Evolutionary conservation across 2,113 vertebrate genomes (phyloP).

Genomic region (Loxodonta africana): DNA sequence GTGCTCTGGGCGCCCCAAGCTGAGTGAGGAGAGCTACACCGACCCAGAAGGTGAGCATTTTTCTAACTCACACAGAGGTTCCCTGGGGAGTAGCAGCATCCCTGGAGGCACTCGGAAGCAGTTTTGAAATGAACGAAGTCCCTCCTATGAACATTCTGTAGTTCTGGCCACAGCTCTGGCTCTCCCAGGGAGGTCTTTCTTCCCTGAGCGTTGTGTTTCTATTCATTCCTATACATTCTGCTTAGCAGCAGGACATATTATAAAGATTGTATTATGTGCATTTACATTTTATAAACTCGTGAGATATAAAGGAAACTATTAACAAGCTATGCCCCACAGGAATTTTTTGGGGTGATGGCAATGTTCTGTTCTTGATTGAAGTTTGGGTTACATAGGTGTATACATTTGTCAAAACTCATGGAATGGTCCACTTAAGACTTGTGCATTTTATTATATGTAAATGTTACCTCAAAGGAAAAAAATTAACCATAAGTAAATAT

Average conservation of each 20-base stretch:
- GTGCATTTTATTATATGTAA: background rate
- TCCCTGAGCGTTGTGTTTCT: background rate
- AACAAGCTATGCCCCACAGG: background rate
- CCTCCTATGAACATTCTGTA: background rate
- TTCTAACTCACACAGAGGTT: slow-evolving; percentile 19
- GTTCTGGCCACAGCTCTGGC: background rate
- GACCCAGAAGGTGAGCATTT: background rate
- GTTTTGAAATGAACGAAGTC: background rate
- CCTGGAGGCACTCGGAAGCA: background rate
- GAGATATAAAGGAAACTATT: background rate
- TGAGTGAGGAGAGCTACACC: background rate
- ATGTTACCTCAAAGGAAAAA: background rate
- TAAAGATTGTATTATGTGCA: background rate
- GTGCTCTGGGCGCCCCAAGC: background rate
- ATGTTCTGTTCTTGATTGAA: background rate
- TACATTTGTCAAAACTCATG: background rate
- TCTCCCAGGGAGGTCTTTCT: background rate
- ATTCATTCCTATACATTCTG: background rate
- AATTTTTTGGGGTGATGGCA: background rate
- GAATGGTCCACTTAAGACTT: background rate
- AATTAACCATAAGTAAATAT: background rate
- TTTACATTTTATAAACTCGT: background rate
- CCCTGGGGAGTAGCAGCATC: background rate
- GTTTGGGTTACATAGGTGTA: background rate
- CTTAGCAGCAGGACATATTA: background rate